Base-by-base conservation (phyloP, 2,797 vertebrate genomes). In the Sciaenops ocellatus region DNA sequence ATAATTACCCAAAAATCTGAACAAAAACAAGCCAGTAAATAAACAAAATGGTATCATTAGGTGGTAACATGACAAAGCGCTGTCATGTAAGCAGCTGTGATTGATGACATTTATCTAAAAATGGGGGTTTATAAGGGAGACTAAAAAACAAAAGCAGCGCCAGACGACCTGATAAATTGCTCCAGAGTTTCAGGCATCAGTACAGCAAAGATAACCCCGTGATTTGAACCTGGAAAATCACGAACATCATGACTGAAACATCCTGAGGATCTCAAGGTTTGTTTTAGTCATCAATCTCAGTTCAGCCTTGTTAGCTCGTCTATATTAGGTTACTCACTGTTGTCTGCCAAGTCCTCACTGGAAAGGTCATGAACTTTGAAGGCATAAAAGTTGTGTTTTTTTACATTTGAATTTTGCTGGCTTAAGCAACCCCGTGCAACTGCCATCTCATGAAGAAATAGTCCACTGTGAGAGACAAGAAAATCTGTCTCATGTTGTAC, bases 191-290 rank as follows among this genome's bases (percentile, higher is more conserved):
- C 47, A 9, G 13, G 41, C 34, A 26, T 28, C 48, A 41, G 63
- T 18, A 10, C 50, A 47, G 46, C n/a, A 56, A 24, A 57, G 44
- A 48, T 3, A 26, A 24, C 17, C 5, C 30, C 22, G 3, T 41
- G 22, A 56, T 64, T 52, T 73, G 17, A 52, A 57, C 42, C 46
- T 61, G 9, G 22, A 66, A 69, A 72, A 50, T 52, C 56, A 41
- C 41, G 7, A 69, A 38, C 65, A 79, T 64, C 38, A 59, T 24
- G 66, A 62, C 28, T 24, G 26, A 71, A 87, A 56, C 66, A 74
- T 76, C 80, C 66, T 17, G 68, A 68, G 42, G 59, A 83, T 51
- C 68, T 72, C 68, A 67, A 59, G 30, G 74, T 82, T 80, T 76
- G 57, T 83, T 81, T 76, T 48, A 28, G 10, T 65, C 61, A 28